These are phyloP conservation scores for Alligator sinensis DNA, from an alignment of 2,113 vertebrate species.

Conservation along the genomic window DNA sequence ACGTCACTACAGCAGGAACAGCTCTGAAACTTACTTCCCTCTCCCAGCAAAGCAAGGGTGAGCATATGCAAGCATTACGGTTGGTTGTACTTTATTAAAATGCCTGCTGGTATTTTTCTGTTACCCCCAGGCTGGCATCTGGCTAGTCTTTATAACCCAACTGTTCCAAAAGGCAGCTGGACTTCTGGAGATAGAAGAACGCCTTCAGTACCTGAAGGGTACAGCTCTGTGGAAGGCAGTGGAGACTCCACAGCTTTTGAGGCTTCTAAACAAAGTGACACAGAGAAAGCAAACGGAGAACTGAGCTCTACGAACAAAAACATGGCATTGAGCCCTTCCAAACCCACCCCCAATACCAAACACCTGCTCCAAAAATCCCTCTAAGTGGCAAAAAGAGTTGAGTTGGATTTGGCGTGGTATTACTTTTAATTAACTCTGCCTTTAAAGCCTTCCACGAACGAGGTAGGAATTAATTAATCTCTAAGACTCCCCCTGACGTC, in stretches of 20 bases:
- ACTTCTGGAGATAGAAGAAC: background rate
- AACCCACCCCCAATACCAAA: slow-evolving; percentile 42
- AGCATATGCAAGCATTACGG: background rate
- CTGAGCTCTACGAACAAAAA: background rate
- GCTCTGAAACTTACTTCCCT: background rate
- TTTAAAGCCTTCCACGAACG: slow-evolving; percentile 69
- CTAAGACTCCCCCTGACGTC: slow-evolving; percentile 79
- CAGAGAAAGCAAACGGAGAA: background rate
- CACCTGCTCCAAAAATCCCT: slow-evolving; percentile 80
- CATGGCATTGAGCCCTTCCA: background rate
- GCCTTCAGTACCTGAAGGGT: background rate
- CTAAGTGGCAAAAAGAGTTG: slow-evolving; percentile 64
- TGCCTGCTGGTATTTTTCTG: background rate
- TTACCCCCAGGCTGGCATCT: background rate
- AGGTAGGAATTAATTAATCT: slow-evolving; percentile 84
- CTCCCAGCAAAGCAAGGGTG: background rate
- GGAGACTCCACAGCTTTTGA: background rate
- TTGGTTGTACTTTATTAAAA: background rate
- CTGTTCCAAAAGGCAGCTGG: background rate
- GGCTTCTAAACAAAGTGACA: background rate
- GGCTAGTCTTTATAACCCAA: background rate
- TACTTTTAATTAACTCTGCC: slow-evolving; percentile 85
- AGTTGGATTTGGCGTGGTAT: slow-evolving; percentile 77
- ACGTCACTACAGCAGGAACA: background rate
- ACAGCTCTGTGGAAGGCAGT: background rate